phyloP scores from a whole-genome alignment of 2,113 vertebrate genomes.

The Protobothrops flavoviridis region DNA sequence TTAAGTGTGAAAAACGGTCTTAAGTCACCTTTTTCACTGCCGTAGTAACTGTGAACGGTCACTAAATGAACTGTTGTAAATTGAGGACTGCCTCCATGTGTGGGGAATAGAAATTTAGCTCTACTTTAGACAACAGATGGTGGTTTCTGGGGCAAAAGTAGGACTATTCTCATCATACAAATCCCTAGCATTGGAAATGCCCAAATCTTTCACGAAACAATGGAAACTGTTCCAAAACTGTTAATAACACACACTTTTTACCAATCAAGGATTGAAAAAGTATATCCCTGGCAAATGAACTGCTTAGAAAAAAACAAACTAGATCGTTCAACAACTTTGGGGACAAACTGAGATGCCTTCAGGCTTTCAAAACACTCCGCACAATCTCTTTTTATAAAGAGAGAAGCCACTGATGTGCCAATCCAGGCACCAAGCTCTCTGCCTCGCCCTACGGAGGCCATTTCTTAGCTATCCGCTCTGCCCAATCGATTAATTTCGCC shows the following conservation, averaged over 20 bases:
- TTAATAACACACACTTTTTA: background rate
- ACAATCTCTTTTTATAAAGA: constrained; percentile 9
- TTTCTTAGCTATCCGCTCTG: background rate
- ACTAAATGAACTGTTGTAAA: too few species aligned
- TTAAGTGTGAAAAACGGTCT: too few species aligned
- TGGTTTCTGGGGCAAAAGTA: background rate
- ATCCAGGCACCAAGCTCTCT: constrained; percentile 27
- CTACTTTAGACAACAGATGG: background rate
- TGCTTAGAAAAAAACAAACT: background rate
- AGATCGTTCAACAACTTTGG: background rate
- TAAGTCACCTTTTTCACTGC: too few species aligned
- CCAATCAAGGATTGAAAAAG: background rate
- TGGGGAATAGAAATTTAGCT: background rate
- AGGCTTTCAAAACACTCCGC: constrained; percentile 27
- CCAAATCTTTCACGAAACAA: too few species aligned
- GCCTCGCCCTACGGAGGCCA: constrained; percentile 34
- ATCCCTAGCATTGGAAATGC: background rate
- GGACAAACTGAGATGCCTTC: constrained; percentile 29
- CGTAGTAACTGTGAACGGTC: too few species aligned
- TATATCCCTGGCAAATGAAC: background rate
- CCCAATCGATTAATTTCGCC: background rate
- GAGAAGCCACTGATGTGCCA: constrained; percentile 27
- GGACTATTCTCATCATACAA: background rate
- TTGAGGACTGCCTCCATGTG: background rate
- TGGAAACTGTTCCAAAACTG: background rate